Percentiles rank a stretch among this genome's conserved stretches.
These are phyloP conservation scores for Acarapis woodi DNA, from an alignment of 1,140 invertebrate genomes.

Conservation along the genomic window DNA sequence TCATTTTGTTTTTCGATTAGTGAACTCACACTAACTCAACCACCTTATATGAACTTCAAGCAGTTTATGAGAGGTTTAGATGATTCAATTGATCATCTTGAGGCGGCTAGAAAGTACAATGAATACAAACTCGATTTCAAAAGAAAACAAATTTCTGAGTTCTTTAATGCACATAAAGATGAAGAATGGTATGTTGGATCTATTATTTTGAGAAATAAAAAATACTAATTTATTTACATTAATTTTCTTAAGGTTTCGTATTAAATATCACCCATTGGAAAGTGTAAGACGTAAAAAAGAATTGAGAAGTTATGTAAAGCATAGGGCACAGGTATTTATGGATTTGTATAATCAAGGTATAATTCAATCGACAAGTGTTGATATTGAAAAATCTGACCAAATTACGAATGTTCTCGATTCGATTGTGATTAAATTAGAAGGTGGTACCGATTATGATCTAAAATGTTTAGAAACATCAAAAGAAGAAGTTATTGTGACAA, in stretches of 20 bases:
- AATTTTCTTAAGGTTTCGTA: slow-evolving; percentile 58
- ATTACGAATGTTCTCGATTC: slow-evolving; percentile 70
- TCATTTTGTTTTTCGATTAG: too few species aligned
- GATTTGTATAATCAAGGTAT: slow-evolving; percentile 43
- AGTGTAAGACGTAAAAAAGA: slow-evolving; percentile 66
- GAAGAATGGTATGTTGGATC: slow-evolving; percentile 99
- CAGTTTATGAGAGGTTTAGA: slow-evolving; percentile 83
- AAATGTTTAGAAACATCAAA: slow-evolving; percentile 22
- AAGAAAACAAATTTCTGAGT: slow-evolving; percentile 84
- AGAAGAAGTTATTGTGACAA: too few species aligned
- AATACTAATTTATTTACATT: too few species aligned
- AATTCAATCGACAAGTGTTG: slow-evolving; percentile 46
- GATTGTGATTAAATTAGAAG: slow-evolving; percentile 86
- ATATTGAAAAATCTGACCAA: slow-evolving; percentile 55
- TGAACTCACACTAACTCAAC: slow-evolving; percentile 34
- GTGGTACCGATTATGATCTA: slow-evolving; percentile 77
- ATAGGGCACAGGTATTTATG: slow-evolving; percentile 61
- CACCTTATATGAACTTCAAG: slow-evolving; percentile 89
- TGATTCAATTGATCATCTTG: slow-evolving; percentile 85
- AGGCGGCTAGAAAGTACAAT: slow-evolving; percentile 86
- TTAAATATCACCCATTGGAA: slow-evolving; percentile 94
- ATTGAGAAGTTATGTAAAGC: slow-evolving; percentile 46
- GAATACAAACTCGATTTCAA: slow-evolving; percentile 94
- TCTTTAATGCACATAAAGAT: slow-evolving; percentile 94
- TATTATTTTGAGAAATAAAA: too few species aligned